Conservation (phyloP, 1,140 invertebrate genomes). For the Drosophila insularis region DNA sequence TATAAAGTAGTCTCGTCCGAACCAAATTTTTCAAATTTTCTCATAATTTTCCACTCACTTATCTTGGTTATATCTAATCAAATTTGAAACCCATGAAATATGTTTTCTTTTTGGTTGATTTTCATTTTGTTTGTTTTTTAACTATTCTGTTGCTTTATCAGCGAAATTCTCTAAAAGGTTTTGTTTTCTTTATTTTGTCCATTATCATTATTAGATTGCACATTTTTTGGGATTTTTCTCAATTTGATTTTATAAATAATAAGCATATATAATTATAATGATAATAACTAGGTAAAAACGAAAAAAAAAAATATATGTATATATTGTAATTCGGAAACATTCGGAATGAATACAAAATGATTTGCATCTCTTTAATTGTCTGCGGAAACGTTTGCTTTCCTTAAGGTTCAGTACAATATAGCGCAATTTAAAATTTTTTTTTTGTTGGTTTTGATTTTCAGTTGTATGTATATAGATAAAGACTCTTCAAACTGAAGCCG, state of each 20-base stretch:
- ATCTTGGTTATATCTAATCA: not conserved
- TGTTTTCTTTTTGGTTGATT: not conserved
- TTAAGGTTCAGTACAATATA: not conserved
- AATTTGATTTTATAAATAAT: slow-evolving; percentile 57
- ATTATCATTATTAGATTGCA: slow-evolving; percentile 74
- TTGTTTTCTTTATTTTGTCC: slow-evolving; percentile 71
- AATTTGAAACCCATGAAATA: slow-evolving; percentile 2
- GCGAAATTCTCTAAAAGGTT: slow-evolving; percentile 80
- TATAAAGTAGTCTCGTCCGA: too few relatives aligned
- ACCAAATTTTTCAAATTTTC: too few relatives aligned
- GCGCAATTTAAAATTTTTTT: not conserved
- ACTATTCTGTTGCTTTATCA: slow-evolving; percentile 79
- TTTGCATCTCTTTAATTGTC: not conserved
- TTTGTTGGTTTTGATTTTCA: not conserved
- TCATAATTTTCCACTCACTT: too few relatives aligned
- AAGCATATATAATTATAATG: slow-evolving; percentile 36
- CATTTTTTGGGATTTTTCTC: slow-evolving; percentile 56
- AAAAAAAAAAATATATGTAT: slow-evolving; percentile 33
- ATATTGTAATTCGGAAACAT: slow-evolving; percentile 48
- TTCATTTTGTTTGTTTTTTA: slow-evolving; percentile 30
- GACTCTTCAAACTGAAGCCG: not conserved
- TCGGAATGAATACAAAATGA: slow-evolving; percentile 76
- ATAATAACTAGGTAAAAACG: slow-evolving; percentile 63
- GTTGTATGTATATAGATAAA: slow-evolving; percentile 12
- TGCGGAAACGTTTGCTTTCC: not conserved